Percentiles rank a stretch among this genome's conserved stretches.
These are phyloP conservation scores for Empis stercorea DNA, from an alignment of 2,888 invertebrate species.

Conservation along the genomic window DNA sequence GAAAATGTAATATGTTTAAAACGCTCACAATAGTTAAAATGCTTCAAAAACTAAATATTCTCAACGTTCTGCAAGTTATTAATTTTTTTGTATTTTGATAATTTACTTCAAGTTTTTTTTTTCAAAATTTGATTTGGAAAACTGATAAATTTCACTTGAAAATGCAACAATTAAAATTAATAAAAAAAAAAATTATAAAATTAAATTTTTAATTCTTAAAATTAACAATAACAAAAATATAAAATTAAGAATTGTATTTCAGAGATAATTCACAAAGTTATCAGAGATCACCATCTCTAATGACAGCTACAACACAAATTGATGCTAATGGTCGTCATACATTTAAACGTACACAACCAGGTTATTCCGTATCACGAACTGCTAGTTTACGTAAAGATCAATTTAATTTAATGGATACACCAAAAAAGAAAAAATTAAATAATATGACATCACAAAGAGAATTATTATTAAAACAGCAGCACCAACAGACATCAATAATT, in stretches of 20 bases:
- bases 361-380: no score
- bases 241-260: slow-evolving; percentile 10
- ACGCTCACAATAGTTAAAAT: no score
- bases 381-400: slow-evolving; percentile 9
- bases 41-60: no score
- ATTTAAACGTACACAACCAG: slow-evolving; percentile 7
- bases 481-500: not conserved
- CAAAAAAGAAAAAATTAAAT: slow-evolving; percentile 2
- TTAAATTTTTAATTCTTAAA: not conserved
- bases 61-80: no score
- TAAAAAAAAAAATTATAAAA: not conserved
- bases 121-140: no score
- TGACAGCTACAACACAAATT: slow-evolving; percentile 34
- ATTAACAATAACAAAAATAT: not conserved
- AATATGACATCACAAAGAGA: not conserved
- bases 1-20: no score
- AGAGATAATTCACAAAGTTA: slow-evolving; percentile 31
- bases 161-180: no score
- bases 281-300: slow-evolving; percentile 30
- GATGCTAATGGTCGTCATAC: slow-evolving; percentile 27
- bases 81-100: no score
- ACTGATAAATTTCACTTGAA: no score
- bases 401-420: slow-evolving; percentile 6
- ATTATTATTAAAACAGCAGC: not conserved
- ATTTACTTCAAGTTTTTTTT: no score